Evolutionary conservation across 2,797 vertebrate species (phyloP).

Genomic region (Lepilemur ruficaudatus): DNA sequence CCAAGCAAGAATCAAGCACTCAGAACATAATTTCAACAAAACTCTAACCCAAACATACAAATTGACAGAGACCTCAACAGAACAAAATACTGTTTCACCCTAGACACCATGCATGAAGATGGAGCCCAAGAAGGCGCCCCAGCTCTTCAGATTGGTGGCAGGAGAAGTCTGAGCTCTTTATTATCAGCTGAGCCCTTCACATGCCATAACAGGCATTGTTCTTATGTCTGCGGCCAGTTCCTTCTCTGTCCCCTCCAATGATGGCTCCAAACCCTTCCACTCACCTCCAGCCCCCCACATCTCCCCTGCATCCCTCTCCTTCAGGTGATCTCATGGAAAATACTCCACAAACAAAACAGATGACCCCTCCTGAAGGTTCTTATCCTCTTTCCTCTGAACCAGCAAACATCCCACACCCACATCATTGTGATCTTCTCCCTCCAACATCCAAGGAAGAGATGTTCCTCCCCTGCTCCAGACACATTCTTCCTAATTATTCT

Average conservation of each 20-base stretch:
- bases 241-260: neutral
- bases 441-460: neutral
- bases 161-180: neutral
- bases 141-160: neutral
- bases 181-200: neutral
- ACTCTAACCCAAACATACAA: neutral
- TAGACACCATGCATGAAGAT: neutral
- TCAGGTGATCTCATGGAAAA: neutral
- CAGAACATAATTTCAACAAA: neutral
- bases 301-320: neutral
- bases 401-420: neutral
- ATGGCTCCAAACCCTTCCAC: neutral
- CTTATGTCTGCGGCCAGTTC: neutral
- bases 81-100: neutral
- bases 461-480: neutral
- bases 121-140: neutral
- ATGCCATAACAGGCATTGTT: neutral
- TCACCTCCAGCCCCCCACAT: neutral
- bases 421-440: neutral
- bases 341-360: neutral
- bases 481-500: neutral
- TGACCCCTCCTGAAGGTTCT: neutral
- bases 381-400: neutral
- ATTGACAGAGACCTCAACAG: neutral
- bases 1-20: neutral